Conservation (phyloP, 2,888 invertebrate species). For the Latrodectus elegans region DNA sequence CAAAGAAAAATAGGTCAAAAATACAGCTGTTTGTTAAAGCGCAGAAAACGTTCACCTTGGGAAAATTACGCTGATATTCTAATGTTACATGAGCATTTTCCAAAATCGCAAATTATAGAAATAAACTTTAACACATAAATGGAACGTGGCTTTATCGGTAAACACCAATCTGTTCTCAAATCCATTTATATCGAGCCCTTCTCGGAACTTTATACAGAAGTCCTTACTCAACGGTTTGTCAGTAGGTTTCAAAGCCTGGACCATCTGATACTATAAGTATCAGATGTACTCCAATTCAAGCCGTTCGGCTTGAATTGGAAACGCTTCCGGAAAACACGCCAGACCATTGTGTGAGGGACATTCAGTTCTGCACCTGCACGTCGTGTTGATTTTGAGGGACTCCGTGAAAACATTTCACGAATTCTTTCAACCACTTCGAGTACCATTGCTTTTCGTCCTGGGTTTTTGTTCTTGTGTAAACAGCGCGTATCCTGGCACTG, state of each 20-base stretch:
- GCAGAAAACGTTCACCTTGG: conserved; percentile 55
- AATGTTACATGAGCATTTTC: too few species aligned
- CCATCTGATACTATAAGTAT: background rate
- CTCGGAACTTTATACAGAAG: background rate
- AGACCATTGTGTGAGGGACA: conserved; percentile 5
- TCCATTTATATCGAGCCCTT: background rate
- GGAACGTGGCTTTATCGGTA: conserved; percentile 25
- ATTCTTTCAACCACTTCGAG: conserved; percentile 6
- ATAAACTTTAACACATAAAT: conserved; percentile 16
- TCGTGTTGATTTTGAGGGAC: background rate
- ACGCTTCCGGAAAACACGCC: conserved; percentile 1
- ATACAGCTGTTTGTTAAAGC: background rate
- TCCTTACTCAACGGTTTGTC: background rate
- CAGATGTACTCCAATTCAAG: too few species aligned
- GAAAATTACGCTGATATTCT: conserved; percentile 21
- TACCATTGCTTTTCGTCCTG: background rate
- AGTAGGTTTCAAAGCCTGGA: background rate
- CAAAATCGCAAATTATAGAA: conserved; percentile 1
- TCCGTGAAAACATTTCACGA: background rate
- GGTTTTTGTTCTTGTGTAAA: background rate
- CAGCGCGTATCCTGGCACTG: background rate
- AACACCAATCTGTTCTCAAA: conserved; percentile 14
- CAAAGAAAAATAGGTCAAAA: conserved; percentile 56
- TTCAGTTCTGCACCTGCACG: conserved; percentile 18
- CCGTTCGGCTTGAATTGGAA: conserved; percentile 21